These are phyloP conservation scores for Leucophenga varia DNA, from an alignment of 1,140 invertebrate species.

Conservation along the genomic window DNA sequence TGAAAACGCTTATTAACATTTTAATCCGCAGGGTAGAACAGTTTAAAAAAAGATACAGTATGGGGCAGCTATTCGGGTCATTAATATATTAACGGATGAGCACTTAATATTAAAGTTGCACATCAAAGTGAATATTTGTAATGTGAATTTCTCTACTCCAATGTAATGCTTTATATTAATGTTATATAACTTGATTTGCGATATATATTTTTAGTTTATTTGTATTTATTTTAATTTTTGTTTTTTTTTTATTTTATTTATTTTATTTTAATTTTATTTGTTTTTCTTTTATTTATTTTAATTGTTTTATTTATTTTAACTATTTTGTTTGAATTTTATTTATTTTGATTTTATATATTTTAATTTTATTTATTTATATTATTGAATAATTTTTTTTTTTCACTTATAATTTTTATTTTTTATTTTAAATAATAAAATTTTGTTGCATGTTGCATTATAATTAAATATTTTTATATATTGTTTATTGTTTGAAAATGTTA, in stretches of 20 bases:
- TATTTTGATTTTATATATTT: not conserved
- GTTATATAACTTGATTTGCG: not conserved
- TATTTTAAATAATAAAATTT: not conserved
- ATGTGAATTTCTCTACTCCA: constrained; percentile 1
- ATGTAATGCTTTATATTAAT: constrained; percentile 4
- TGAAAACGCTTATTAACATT: too few relatives aligned
- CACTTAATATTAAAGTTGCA: not conserved
- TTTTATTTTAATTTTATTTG: constrained; percentile 3
- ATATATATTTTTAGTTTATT: not conserved
- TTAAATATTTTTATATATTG: not conserved
- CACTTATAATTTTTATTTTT: not conserved
- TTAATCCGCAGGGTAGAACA: too few relatives aligned
- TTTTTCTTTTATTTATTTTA: constrained; percentile 6
- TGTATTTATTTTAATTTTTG: constrained; percentile 1
- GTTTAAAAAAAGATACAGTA: not conserved
- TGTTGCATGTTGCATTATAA: not conserved
- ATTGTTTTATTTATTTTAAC: not conserved
- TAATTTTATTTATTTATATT: not conserved
- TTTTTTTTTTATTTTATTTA: not conserved
- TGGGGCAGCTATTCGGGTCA: not conserved
- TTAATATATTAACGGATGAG: not conserved
- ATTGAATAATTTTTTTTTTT: not conserved
- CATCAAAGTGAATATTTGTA: not conserved
- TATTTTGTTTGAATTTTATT: not conserved
- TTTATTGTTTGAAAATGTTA: not conserved